These are phyloP conservation scores for Gymnothorax javanicus DNA, from an alignment of 2,797 vertebrate genomes.

Conservation along the genomic window DNA sequence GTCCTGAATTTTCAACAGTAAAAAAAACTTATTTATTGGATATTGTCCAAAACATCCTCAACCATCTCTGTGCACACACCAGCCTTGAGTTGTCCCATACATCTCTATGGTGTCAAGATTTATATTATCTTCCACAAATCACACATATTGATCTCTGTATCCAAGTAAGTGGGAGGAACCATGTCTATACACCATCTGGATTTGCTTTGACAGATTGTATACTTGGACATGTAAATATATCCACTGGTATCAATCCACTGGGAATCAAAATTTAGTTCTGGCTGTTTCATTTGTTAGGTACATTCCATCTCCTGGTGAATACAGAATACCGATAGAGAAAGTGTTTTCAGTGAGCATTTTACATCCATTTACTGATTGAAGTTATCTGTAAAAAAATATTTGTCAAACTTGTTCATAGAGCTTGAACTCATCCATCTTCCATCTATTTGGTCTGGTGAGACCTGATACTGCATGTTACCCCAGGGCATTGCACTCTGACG, in stretches of 20 bases:
- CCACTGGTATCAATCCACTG: background rate
- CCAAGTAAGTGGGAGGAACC: slow-evolving; percentile 27
- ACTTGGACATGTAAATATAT: background rate
- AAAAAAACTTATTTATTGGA: background rate
- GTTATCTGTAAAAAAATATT: background rate
- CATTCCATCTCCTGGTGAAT: background rate
- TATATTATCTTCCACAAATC: slow-evolving; percentile 34
- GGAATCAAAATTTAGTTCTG: slow-evolving; percentile 30
- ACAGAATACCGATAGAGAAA: background rate
- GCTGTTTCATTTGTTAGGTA: slow-evolving; percentile 28
- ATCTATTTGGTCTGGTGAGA: background rate
- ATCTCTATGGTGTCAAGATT: slow-evolving; percentile 32
- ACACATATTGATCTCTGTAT: slow-evolving; percentile 40
- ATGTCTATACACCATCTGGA: slow-evolving; percentile 21
- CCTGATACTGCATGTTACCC: background rate
- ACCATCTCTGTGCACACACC: background rate
- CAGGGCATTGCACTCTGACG: background rate
- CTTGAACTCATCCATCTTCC: background rate
- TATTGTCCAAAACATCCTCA: background rate
- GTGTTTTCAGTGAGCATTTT: background rate
- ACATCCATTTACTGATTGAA: background rate
- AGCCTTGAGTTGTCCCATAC: slow-evolving; percentile 20
- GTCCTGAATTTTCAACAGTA: background rate
- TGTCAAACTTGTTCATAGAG: background rate
- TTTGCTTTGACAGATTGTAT: slow-evolving; percentile 10